A percentile compares a stretch with the other conserved stretches of the same genome.
Evolutionary conservation across 2,888 invertebrate genomes (phyloP).

Genomic region (Mythimna vitellina): DNA sequence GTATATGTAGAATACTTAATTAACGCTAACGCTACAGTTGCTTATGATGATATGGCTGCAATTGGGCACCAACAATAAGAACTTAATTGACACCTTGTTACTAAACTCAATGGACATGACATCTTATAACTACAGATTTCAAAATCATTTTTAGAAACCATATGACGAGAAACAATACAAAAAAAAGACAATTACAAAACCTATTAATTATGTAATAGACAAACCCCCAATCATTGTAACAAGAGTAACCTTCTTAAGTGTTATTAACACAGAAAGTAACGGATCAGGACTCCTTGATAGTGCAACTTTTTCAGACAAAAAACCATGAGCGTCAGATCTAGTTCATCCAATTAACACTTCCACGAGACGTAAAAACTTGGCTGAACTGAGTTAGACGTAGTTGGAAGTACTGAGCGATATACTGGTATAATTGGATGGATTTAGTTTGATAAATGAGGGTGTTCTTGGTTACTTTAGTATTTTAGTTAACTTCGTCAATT

Average conservation of each 20-base stretch:
- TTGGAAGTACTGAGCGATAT: slow-evolving; percentile 22
- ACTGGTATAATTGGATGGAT: slow-evolving; percentile 25
- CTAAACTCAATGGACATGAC: background rate
- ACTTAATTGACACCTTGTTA: background rate
- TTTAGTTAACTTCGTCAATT: background rate
- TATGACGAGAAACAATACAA: background rate
- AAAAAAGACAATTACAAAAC: background rate
- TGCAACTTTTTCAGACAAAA: slow-evolving; percentile 60
- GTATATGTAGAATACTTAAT: too few species aligned
- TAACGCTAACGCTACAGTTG: background rate
- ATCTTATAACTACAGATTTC: background rate
- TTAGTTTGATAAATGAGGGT: slow-evolving; percentile 2
- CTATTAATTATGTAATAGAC: background rate
- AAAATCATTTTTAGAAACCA: background rate
- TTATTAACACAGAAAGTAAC: slow-evolving; percentile 54
- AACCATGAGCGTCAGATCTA: slow-evolving; percentile 54
- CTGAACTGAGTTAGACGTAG: slow-evolving; percentile 15
- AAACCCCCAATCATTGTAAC: background rate
- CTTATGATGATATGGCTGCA: background rate
- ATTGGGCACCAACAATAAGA: too few species aligned
- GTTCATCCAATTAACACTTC: slow-evolving; percentile 74
- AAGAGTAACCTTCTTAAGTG: slow-evolving; percentile 23
- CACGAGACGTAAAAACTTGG: slow-evolving; percentile 52
- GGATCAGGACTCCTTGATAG: slow-evolving; percentile 62
- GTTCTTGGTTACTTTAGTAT: background rate